Evolutionary conservation across 2,888 invertebrate species (phyloP).

Genomic region (Platycheirus albimanus): DNA sequence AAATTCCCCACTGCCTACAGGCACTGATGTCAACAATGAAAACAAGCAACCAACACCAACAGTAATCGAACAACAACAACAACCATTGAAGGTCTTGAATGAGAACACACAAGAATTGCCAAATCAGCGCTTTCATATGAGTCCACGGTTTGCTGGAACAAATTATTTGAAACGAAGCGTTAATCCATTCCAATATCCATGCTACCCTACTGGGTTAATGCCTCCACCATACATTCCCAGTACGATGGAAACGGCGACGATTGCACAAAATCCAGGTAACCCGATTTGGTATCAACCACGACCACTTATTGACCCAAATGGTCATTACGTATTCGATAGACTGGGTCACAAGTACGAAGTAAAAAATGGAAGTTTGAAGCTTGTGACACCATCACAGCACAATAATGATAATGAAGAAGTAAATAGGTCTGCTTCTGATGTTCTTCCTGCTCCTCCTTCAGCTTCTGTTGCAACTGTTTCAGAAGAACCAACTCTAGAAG

Average conservation of each 20-base stretch:
- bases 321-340: slow-evolving; percentile 75
- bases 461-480: slow-evolving; percentile 1
- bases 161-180: slow-evolving; percentile 59
- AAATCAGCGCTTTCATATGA: slow-evolving; percentile 39
- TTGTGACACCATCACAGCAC: slow-evolving; percentile 76
- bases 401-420: slow-evolving; percentile 9
- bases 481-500: neutral
- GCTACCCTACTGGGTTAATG: slow-evolving; percentile 47
- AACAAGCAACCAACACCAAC: slow-evolving; percentile 4
- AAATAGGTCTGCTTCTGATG: slow-evolving; percentile 28
- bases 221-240: slow-evolving; percentile 58
- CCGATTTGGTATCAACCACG: slow-evolving; percentile 68
- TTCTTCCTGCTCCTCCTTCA: too few species aligned
- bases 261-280: slow-evolving; percentile 70
- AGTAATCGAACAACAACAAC: too few species aligned
- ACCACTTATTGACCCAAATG: slow-evolving; percentile 61
- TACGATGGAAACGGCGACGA: slow-evolving; percentile 50
- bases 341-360: slow-evolving; percentile 79
- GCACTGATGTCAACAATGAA: slow-evolving; percentile 4
- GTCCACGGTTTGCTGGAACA: slow-evolving; percentile 27
- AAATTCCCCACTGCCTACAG: neutral
- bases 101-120: slow-evolving; percentile 19
- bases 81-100: neutral
- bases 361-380: slow-evolving; percentile 77
- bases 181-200: slow-evolving; percentile 60